Evolutionary conservation across 2,888 invertebrate genomes (phyloP).

Genomic region (Pyrochroa serraticornis): DNA sequence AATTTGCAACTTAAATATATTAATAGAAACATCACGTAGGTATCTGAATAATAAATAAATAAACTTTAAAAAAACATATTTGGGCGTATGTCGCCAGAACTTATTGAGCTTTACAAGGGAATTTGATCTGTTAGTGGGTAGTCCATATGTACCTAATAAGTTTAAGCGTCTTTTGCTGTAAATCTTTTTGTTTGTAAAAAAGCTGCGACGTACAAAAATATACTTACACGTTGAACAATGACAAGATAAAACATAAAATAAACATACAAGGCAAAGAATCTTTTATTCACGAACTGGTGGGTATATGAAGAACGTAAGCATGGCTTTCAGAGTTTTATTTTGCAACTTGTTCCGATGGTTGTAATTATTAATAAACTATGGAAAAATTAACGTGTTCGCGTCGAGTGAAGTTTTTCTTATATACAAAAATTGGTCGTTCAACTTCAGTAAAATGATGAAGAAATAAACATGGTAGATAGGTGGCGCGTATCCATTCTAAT

Average conservation of each 20-base stretch:
- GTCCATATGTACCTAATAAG: background rate
- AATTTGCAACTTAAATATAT: too few species aligned
- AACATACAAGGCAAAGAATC: conserved; percentile 16
- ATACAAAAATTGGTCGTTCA: background rate
- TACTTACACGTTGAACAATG: conserved; percentile 15
- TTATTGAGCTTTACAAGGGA: too few species aligned
- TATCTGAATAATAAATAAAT: too few species aligned
- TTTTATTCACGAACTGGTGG: conserved; percentile 4
- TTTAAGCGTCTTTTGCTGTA: conserved; percentile 6
- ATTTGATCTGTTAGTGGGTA: too few species aligned
- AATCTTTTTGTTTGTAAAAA: conserved; percentile 5
- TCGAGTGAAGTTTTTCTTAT: too few species aligned
- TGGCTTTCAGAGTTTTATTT: too few species aligned
- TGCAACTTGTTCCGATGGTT: too few species aligned
- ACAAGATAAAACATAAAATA: conserved; percentile 14
- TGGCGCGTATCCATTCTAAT: conserved; percentile 28
- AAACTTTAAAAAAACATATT: too few species aligned
- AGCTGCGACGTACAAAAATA: conserved; percentile 10
- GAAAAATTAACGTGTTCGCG: too few species aligned
- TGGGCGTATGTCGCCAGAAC: too few species aligned
- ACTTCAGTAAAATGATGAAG: conserved; percentile 2
- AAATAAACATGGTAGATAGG: conserved; percentile 12
- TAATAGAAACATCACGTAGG: too few species aligned
- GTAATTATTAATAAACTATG: too few species aligned
- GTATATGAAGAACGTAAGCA: conserved; percentile 1